Conservation (phyloP, 2,888 invertebrate species). For the Yponomeuta sedellus region DNA sequence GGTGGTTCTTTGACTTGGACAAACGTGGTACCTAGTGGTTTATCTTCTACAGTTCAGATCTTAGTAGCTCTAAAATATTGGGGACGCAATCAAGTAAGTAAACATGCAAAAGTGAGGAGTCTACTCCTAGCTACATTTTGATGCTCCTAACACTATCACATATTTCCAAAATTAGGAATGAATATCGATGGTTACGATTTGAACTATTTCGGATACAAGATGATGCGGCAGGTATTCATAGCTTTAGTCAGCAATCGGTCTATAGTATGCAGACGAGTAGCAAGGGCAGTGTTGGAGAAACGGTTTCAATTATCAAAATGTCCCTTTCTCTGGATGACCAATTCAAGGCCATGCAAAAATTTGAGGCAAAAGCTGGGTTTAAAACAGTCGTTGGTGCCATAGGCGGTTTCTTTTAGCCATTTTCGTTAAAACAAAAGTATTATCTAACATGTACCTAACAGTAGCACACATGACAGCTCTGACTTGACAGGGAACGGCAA, state of each 20-base stretch:
- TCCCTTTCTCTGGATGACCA: too few relatives aligned
- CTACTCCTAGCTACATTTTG: neutral
- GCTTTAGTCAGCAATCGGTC: neutral
- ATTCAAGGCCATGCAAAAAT: too few relatives aligned
- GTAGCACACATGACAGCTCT: neutral
- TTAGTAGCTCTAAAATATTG: constrained; percentile 2
- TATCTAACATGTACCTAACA: neutral
- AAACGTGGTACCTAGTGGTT: neutral
- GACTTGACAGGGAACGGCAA: neutral
- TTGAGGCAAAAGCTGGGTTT: too few relatives aligned
- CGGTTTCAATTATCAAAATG: too few relatives aligned
- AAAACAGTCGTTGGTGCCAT: neutral
- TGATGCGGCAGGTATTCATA: neutral
- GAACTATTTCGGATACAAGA: constrained; percentile 4
- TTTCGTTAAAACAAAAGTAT: neutral
- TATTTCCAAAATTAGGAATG: neutral
- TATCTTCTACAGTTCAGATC: constrained; percentile 1
- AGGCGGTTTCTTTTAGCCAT: constrained; percentile 1
- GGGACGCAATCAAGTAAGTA: neutral
- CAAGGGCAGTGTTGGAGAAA: too few relatives aligned
- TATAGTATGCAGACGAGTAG: neutral
- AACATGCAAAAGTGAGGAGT: neutral
- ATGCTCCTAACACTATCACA: neutral
- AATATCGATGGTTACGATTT: constrained; percentile 2
- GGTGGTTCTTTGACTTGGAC: neutral